Evolutionary conservation across 1,140 invertebrate species (phyloP), one percentile per base, ranked within the genome.

Genomic region (Drosophila athabasca): DNA sequence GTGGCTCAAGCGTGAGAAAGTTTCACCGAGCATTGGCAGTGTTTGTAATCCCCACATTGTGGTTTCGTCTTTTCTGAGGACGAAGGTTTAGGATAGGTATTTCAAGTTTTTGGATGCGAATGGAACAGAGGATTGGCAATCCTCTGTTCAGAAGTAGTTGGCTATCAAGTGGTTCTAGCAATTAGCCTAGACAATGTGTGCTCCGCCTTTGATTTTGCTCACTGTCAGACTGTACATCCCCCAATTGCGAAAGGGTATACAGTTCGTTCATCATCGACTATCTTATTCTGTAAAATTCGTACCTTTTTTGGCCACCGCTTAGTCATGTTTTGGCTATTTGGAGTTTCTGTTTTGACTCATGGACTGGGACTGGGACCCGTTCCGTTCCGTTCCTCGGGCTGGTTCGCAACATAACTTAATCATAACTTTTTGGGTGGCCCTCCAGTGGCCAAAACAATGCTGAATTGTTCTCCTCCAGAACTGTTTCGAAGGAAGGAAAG

Each of bases 351-450:
- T 39, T 69, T 69, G 67, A 69, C 64, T 69, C 67, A 69, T 68
- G 51, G 51, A 51, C 48, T 48, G 64, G 51, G 51, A 66, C 54
- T 41, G 17, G 55, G 51, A 66, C 54, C 44, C 59, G 66, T 19
- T 73, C n/a, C 44, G 26, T 45, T 26, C 44, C 59, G 66, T 15
- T 73, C n/a, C 44, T 31, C 49, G 22, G 59, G 17, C 24, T 19
- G 53, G 45, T 22, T 55, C 51, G 52, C 77, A 76, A 74, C 83
- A 88, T 88, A 84, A 82, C 79, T 90, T 88, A 90, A 90, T 90
- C 88, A 90, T 90, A 90, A 90, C 88, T 74, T 87, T 88, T 87
- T 90, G 87, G 87, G 88, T 90, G 87, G 88, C 79, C 88, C 52
- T 24, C n/a, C 83, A 73, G 58, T 68, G 74, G 62, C 83, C 83